phyloP scores from a whole-genome alignment of 2,797 vertebrate species.

The Oryzias sinensis region DNA sequence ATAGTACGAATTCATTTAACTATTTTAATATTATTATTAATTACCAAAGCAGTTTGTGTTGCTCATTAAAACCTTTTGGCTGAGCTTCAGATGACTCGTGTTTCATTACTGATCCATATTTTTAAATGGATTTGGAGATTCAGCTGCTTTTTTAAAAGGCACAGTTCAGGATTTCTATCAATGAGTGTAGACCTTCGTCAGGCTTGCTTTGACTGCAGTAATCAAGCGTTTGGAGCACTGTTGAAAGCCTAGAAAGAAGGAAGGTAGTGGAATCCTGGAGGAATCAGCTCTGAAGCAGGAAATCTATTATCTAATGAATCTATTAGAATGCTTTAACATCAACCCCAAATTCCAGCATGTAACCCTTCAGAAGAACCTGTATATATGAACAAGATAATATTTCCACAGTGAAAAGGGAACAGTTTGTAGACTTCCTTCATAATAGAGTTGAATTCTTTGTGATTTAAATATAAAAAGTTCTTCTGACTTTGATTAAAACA shows the following conservation, averaged over 20 bases:
- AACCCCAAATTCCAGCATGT: no score
- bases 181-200: not conserved
- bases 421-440: no score
- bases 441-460: not conserved
- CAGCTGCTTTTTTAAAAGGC: not conserved
- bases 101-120: slow-evolving; percentile 30
- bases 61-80: slow-evolving; percentile 17
- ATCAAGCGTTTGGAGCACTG: not conserved
- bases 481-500: no score
- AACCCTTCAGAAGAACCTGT: no score
- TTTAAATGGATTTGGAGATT: slow-evolving; percentile 31
- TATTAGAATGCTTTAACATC: no score
- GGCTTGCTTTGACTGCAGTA: not conserved
- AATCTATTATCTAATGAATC: no score
- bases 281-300: no score
- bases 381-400: no score
- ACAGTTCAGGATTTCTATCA: slow-evolving; percentile 4
- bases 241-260: no score
- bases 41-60: slow-evolving; percentile 33
- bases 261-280: no score
- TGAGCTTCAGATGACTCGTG: slow-evolving; percentile 22
- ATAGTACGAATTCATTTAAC: slow-evolving; percentile 45
- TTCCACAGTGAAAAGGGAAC: no score
- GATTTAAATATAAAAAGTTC: not conserved
- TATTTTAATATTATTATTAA: slow-evolving; percentile 39